phyloP scores from a whole-genome alignment of 1,140 invertebrate genomes.

The Eurosta solidaginis region DNA sequence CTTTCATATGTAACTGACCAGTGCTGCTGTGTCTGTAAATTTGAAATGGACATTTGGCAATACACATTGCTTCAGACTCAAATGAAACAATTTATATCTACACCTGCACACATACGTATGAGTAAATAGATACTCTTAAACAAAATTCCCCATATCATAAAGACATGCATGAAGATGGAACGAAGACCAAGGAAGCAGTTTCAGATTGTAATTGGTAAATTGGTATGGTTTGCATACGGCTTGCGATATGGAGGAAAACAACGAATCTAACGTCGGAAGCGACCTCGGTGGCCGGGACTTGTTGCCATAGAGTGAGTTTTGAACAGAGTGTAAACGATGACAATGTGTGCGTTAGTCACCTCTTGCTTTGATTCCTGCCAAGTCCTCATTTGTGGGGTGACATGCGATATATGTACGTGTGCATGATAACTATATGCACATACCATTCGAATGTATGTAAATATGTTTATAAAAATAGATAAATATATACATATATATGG shows the following conservation, averaged over 20 bases:
- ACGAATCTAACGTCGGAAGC: not conserved
- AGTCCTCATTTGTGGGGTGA: not conserved
- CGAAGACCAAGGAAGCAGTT: slow-evolving; percentile 56
- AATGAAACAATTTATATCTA: not conserved
- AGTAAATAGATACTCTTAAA: slow-evolving; percentile 36
- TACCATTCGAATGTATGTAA: not conserved
- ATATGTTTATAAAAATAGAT: not conserved
- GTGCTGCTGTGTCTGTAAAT: slow-evolving; percentile 58
- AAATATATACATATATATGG: not conserved
- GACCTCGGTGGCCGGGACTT: not conserved
- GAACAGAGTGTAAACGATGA: not conserved
- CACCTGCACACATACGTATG: slow-evolving; percentile 42
- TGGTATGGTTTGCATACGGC: slow-evolving; percentile 60
- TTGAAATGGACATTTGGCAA: slow-evolving; percentile 54
- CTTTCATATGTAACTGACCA: slow-evolving; percentile 60
- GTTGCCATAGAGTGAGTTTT: slow-evolving; percentile 14
- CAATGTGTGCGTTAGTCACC: not conserved
- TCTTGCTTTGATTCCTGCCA: not conserved
- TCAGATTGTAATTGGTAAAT: slow-evolving; percentile 59
- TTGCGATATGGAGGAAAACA: slow-evolving; percentile 47
- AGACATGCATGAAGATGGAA: slow-evolving; percentile 60
- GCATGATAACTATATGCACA: not conserved
- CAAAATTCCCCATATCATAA: slow-evolving; percentile 42
- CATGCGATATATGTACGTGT: not conserved
- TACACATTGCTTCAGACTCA: not conserved